phyloP scores from a whole-genome alignment of 2,888 invertebrate genomes.

The Blera fallax region DNA sequence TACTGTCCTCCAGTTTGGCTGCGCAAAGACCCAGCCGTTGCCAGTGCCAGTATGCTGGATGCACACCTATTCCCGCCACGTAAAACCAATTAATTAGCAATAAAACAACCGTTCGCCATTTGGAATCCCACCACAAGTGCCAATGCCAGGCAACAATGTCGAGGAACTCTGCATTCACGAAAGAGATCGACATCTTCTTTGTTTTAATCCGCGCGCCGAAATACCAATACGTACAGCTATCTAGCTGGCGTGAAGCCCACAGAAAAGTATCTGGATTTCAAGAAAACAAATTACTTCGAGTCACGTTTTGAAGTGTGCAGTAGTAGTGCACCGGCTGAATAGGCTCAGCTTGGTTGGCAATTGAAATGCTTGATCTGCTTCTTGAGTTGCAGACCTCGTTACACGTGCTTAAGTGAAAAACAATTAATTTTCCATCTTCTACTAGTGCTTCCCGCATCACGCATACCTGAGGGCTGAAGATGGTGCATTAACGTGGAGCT shows the following conservation, averaged over 20 bases:
- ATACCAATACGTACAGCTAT: not conserved
- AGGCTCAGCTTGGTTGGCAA: not conserved
- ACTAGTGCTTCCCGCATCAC: not conserved
- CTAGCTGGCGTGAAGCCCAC: not conserved
- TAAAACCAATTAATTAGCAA: slow-evolving; percentile 48
- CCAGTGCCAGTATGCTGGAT: not conserved
- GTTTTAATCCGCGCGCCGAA: not conserved
- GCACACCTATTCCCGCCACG: slow-evolving; percentile 8
- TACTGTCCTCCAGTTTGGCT: not conserved
- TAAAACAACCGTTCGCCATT: slow-evolving; percentile 30
- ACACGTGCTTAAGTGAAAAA: slow-evolving; percentile 54
- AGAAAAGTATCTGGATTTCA: slow-evolving; percentile 22
- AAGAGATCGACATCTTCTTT: slow-evolving; percentile 41
- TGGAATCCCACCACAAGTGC: slow-evolving; percentile 15
- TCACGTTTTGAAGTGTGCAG: slow-evolving; percentile 46
- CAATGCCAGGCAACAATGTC: not conserved
- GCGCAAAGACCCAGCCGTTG: not conserved
- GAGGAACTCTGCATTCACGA: slow-evolving; percentile 20
- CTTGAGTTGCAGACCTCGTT: slow-evolving; percentile 9
- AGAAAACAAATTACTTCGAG: slow-evolving; percentile 53
- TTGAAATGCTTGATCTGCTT: slow-evolving; percentile 48
- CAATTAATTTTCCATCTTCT: slow-evolving; percentile 48
- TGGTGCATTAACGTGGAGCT: not conserved
- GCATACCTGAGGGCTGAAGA: slow-evolving; percentile 19
- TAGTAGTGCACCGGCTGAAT: slow-evolving; percentile 7